phyloP scores from a whole-genome alignment of 2,888 invertebrate genomes.

The Osmoderma eremita region DNA sequence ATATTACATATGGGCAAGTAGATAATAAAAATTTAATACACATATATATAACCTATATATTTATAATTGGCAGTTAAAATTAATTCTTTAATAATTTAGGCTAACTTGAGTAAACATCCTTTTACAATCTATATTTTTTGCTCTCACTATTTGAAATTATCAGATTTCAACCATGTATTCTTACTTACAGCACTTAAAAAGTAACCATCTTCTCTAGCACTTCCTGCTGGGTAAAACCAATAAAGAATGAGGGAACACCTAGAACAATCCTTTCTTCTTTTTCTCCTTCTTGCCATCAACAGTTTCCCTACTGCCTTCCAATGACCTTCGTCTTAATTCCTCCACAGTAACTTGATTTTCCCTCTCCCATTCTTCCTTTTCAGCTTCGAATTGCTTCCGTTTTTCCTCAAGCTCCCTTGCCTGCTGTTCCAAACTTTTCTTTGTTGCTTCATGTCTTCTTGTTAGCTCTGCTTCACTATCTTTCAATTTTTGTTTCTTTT shows the following conservation, averaged over 20 bases:
- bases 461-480: constrained; percentile 95
- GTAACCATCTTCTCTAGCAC: constrained; percentile 37
- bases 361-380: constrained; percentile 90
- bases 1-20: constrained; percentile 47
- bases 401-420: constrained; percentile 92
- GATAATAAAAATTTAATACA: constrained; percentile 44
- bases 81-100: constrained; percentile 44
- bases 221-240: constrained; percentile 32
- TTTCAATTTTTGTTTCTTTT: constrained; percentile 95
- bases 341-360: constrained; percentile 89
- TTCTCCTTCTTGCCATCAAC: constrained; percentile 90
- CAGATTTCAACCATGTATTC: constrained; percentile 33
- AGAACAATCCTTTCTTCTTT: constrained; percentile 92
- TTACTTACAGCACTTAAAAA: constrained; percentile 40
- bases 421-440: constrained; percentile 80
- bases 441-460: constrained; percentile 83
- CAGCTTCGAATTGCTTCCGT: constrained; percentile 83
- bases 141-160: constrained; percentile 41
- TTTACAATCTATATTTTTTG: constrained; percentile 35
- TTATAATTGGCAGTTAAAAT: constrained; percentile 45
- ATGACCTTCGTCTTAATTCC: constrained; percentile 85
- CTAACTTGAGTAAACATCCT: constrained; percentile 42
- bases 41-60: constrained; percentile 40
- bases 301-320: constrained; percentile 90
- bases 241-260: constrained; percentile 57